Base-by-base conservation (phyloP, 2,797 vertebrate species). In the Eulemur albifrons region DNA sequence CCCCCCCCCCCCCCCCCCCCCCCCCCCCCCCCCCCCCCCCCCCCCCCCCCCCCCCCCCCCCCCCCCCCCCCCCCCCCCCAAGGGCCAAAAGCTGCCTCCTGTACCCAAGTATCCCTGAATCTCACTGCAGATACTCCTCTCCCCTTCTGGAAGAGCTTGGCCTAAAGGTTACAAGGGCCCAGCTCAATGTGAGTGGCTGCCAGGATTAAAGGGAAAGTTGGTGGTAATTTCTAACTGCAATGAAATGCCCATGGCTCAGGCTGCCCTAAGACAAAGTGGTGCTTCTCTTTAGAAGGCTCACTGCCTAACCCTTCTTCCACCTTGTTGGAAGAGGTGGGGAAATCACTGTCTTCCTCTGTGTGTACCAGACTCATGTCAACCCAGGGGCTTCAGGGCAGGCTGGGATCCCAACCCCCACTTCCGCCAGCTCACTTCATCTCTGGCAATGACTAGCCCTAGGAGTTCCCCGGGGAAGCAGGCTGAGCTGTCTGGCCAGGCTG, bases 71-170 rank as follows among this genome's bases (percentile, higher is more conserved):
- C n/a, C n/a, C n/a, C n/a, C n/a, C n/a, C n/a, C n/a, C n/a, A n/a
- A n/a, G 4, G 38, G 38, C 88, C 90, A 93, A 93, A 97, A 90
- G 88, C 90, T 82, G 57, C 75, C 95, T 97, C 96, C 94, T 96
- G 30, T 84, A 65, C 73, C 94, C 92, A 95, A 91, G 90, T 79
- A 77, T 93, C 50, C 81, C 84, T 93, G 88, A 61, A 69, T 94
- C 85, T 88, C 85, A 69, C 83, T 81, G n/a, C 17, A 88, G 48
- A 84, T 48, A 95, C 17, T 50, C 81, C 38, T 94, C 82, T 95
- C 59, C 77, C 76, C 52, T 87, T 96, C 92, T 93, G 38, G 70
- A 93, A 96, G 90, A 95, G 25, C 27, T 61, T 61, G 63, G 43
- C 61, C 73, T 96, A 81, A 76, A 94, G 76, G 38, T 72, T 90